phyloP scores from a whole-genome alignment of 1,140 invertebrate species.

The Platorchestia sp. region DNA sequence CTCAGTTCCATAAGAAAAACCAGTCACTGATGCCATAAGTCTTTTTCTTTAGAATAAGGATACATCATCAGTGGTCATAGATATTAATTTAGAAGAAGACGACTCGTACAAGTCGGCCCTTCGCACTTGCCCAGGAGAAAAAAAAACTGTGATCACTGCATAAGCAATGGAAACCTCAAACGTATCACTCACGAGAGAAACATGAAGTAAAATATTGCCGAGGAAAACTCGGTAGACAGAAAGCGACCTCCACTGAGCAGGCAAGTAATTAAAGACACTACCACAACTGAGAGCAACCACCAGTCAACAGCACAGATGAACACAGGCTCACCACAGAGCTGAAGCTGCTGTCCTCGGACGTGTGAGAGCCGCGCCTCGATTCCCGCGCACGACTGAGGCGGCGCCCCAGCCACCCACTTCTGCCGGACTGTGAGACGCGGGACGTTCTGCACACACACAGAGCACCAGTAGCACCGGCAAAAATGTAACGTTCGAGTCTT shows the following conservation, averaged over 20 bases:
- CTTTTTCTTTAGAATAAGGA: background rate
- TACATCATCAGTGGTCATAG: background rate
- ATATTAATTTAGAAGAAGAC: background rate
- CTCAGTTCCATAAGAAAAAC: background rate
- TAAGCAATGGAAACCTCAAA: background rate
- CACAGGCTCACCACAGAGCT: slow-evolving; percentile 20
- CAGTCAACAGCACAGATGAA: background rate
- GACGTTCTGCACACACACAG: slow-evolving; percentile 27
- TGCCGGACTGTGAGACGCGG: background rate
- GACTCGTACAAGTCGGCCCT: background rate
- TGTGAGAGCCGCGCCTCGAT: background rate
- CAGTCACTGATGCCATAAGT: background rate
- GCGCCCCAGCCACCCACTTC: background rate
- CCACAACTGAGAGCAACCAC: background rate
- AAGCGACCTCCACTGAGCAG: background rate
- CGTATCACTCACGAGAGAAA: background rate
- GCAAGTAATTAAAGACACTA: background rate
- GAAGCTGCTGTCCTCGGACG: slow-evolving; percentile 50
- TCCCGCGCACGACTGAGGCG: background rate
- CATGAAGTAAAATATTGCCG: background rate
- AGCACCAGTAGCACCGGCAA: background rate
- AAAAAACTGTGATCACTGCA: background rate
- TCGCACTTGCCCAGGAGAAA: background rate
- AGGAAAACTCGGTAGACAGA: background rate
- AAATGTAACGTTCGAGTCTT: too few relatives aligned